phyloP scores from a whole-genome alignment of 2,888 invertebrate species.

The Pseudolycoriella hygida region DNA sequence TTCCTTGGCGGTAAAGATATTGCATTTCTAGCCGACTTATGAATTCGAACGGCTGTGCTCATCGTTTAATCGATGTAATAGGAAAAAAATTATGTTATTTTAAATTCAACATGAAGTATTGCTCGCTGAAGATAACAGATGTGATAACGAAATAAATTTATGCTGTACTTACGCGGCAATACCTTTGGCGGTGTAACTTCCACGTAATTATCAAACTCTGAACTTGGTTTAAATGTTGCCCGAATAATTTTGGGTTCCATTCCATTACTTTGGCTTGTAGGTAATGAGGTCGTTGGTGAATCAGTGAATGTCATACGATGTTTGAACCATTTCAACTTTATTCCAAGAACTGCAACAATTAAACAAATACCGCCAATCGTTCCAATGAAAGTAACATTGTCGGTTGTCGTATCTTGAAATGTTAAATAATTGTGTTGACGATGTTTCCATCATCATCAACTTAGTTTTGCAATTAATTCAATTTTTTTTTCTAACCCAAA shows the following conservation, averaged over 20 bases:
- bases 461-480: too few species aligned
- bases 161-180: constrained; percentile 18
- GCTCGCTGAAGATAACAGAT: too few species aligned
- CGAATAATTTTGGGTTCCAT: constrained; percentile 15
- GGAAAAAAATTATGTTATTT: too few species aligned
- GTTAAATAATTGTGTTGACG: too few species aligned
- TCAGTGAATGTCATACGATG: constrained; percentile 22
- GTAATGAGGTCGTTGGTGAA: background rate
- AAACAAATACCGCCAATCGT: constrained; percentile 14
- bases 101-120: too few species aligned
- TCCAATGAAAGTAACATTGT: background rate
- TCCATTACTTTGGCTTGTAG: background rate
- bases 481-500: too few species aligned
- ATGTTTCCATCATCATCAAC: too few species aligned
- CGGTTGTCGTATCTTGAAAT: background rate
- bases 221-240: constrained; percentile 22
- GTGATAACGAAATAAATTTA: background rate
- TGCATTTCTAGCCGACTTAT: too few species aligned
- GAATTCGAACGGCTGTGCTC: too few species aligned
- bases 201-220: constrained; percentile 19
- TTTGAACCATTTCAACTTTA: constrained; percentile 33
- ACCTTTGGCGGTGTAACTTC: constrained; percentile 18
- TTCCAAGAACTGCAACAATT: constrained; percentile 23
- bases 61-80: too few species aligned
- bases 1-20: too few species aligned